These are phyloP conservation scores for Labrus mixtus DNA, from an alignment of 2,113 vertebrate genomes.

Conservation along the genomic window DNA sequence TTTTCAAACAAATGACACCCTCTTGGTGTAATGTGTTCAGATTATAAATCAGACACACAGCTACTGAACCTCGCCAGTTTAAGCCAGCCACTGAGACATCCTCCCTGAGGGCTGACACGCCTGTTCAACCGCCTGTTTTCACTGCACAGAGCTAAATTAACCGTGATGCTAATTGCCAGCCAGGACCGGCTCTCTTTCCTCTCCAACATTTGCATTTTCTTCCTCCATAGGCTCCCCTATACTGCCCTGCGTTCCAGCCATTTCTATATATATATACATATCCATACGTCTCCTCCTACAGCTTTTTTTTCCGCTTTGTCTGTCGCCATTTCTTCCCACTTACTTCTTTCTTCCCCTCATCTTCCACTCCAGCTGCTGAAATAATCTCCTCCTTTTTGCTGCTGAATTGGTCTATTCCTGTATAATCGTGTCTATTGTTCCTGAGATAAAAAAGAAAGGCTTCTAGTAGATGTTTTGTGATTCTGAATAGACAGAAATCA, in stretches of 20 bases:
- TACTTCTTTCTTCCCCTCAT: not conserved
- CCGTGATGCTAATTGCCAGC: constrained; percentile 54
- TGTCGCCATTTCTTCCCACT: constrained; percentile 13
- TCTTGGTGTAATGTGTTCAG: constrained; percentile 19
- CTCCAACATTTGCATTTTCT: constrained; percentile 24
- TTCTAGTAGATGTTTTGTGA: not conserved
- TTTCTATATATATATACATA: constrained; percentile 22
- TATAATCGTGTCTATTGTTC: not conserved
- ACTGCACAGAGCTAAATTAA: constrained; percentile 50
- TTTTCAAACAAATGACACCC: constrained; percentile 9
- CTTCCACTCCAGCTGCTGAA: constrained; percentile 9
- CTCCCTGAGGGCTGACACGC: constrained; percentile 38
- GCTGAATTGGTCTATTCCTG: not conserved
- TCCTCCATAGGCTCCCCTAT: constrained; percentile 18
- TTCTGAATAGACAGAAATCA: not conserved
- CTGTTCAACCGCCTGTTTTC: constrained; percentile 41
- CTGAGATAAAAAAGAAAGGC: not conserved
- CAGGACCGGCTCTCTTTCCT: constrained; percentile 28
- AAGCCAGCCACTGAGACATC: constrained; percentile 1
- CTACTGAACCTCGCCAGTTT: not conserved
- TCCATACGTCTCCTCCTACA: not conserved
- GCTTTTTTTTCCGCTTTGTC: constrained; percentile 7
- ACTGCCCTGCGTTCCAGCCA: not conserved
- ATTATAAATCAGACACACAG: constrained; percentile 6
- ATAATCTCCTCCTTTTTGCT: constrained; percentile 1